phyloP scores from a whole-genome alignment of 2,797 vertebrate genomes.

The Platyrinchus mystaceus region DNA sequence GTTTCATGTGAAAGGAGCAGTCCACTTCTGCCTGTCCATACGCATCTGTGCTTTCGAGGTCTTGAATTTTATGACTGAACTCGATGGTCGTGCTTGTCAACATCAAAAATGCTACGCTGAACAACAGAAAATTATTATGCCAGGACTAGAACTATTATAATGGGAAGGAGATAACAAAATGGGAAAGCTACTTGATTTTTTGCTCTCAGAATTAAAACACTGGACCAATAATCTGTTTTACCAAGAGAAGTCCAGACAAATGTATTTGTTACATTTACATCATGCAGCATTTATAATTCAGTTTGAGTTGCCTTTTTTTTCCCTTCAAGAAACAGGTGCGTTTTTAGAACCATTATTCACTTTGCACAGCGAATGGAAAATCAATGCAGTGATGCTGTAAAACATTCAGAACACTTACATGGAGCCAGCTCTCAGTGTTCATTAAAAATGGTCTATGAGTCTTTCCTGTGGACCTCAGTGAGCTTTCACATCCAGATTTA shows the following conservation, averaged over 20 bases:
- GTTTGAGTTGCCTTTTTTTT: background rate
- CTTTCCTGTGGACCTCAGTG: background rate
- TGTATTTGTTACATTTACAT: constrained; percentile 1
- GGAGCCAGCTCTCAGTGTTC: background rate
- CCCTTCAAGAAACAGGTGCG: background rate
- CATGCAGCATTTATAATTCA: background rate
- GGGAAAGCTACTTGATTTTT: background rate
- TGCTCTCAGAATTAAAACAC: constrained; percentile 30
- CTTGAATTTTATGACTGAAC: background rate
- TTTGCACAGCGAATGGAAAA: constrained; percentile 21
- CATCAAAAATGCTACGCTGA: fast-evolving
- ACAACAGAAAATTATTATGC: background rate
- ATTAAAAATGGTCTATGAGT: background rate
- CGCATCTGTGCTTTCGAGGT: constrained; percentile 13
- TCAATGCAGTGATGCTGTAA: constrained; percentile 8
- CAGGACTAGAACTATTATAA: background rate
- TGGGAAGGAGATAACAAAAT: background rate
- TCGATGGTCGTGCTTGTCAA: background rate
- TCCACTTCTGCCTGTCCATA: background rate
- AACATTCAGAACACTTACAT: background rate
- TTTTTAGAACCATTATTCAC: constrained; percentile 25
- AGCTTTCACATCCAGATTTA: background rate
- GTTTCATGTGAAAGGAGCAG: background rate
- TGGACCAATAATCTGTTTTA: background rate
- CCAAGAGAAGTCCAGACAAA: constrained; percentile 1